Conservation (phyloP, 2,113 vertebrate species). For the Elephantulus edwardii region DNA sequence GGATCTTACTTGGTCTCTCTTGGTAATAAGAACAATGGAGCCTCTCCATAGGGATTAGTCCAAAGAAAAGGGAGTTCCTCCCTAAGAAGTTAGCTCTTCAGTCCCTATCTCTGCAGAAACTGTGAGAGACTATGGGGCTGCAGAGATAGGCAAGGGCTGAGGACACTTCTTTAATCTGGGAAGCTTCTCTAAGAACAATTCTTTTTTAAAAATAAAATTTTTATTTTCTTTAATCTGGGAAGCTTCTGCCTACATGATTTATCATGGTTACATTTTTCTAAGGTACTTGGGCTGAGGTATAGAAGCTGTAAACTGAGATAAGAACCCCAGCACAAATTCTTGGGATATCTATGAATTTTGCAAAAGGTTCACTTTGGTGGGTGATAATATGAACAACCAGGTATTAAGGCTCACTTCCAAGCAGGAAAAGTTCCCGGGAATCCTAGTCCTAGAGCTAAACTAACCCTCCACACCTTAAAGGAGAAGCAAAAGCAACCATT, state of each 20-base stretch:
- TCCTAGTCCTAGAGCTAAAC: not conserved
- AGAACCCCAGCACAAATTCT: not conserved
- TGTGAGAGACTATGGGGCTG: not conserved
- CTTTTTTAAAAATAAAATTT: too few species aligned
- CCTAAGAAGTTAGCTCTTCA: not conserved
- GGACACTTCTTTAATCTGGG: not conserved
- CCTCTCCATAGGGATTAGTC: not conserved
- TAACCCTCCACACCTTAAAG: not conserved
- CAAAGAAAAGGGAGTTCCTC: not conserved
- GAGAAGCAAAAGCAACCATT: not conserved
- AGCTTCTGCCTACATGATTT: not conserved
- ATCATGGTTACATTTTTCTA: not conserved
- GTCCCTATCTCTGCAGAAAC: not conserved
- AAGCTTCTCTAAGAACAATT: too few species aligned
- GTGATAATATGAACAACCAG: not conserved
- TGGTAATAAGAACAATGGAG: not conserved
- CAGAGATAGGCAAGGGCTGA: not conserved
- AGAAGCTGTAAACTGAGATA: not conserved
- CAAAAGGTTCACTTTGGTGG: slow-evolving; percentile 6
- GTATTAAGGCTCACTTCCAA: not conserved
- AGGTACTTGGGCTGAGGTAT: not conserved
- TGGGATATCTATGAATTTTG: not conserved
- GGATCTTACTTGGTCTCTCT: not conserved
- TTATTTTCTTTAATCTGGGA: not conserved
- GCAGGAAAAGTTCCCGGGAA: not conserved